Base-by-base conservation (phyloP, 2,113 vertebrate genomes). In the Electrona antarctica region DNA sequence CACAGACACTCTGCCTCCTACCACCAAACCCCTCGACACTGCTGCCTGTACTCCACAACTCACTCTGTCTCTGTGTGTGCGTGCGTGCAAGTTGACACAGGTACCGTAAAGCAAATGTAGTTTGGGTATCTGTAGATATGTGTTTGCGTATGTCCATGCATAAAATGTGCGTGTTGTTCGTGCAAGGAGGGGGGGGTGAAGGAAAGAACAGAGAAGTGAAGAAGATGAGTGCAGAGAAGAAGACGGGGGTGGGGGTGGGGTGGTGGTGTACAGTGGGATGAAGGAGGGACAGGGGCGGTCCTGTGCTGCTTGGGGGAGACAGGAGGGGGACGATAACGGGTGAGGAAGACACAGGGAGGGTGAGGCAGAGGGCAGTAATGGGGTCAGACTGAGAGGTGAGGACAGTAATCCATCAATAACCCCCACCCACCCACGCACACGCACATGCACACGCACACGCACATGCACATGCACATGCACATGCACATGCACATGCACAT, bases 361-460 rank as follows among this genome's bases (percentile, higher is more conserved):
- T 33, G 50, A 56, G 29, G 29, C 29, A 29, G 58, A 21, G 14
- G 14, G 15, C 29, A 33, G 29, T 33, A 33, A 33, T 33, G 29
- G 29, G 29, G 29, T 33, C 29, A 33, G 29, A 33, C 29, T 33
- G 29, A 33, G 29, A 33, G 29, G 29, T 33, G 29, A 33, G 29
- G 29, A 33, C 29, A 33, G 29, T 33, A 33, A 33, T 33, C 29
- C 29, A 33, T 33, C 29, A 33, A 33, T 33, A 33, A 33, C 29
- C 78, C 62, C 60, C 33, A 46, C 9, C 46, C 33, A 7, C 2
- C 75, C 63, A 67, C 76, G 65, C 60, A 73, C 56, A 79, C 15
- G 13, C 33, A 60, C 80, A 63, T 21, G 74, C 64, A 71, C 69
- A 68, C 66, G 28, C 11, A 71, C 75, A 77, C n/a, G 58, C 64